Evolutionary conservation across 2,888 invertebrate species (phyloP), one percentile per base, ranked within the genome.

Genomic region (Coecobrya sp.): DNA sequence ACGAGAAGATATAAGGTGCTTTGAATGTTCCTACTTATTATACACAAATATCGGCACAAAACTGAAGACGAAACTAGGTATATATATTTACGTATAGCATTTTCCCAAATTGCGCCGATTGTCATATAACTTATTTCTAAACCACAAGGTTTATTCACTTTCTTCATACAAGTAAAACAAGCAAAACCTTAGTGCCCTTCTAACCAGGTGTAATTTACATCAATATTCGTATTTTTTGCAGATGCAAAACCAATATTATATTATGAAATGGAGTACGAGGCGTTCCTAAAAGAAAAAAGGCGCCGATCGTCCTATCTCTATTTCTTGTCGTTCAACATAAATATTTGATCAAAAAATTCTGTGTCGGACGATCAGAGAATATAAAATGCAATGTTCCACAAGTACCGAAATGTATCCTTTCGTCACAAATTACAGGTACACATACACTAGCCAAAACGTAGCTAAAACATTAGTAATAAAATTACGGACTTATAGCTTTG

Each of bases 311-410:
- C 27, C 42, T 10, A 45, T 42, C 27, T 13, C 49, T 7, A 79
- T 49, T 49, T 79, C n/a, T 79, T 30, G 55, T 82, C 16, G 82
- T 82, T 30, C 25, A 27, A 36, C n/a, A 45, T 85, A 85, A 85
- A 85, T 85, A 65, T 85, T 85, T 85, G 65, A 85, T 62, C 49
- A 55, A 42, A 55, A 42, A 85, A 65, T 84, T 62, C 62, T 62
- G 7, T 62, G 86, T 68, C 86, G 73, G 73, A 68, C 65, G 45
- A 68, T 68, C 85, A 68, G 7, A 85, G 42, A 16, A 62, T 62
- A 84, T 10, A 59, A 27, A 10, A 59, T 27, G 13, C 11, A 49
- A 49, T 49, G 10, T 49, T 7, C 10, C 7, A 36, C 36, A 36
- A 7, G 7, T 36, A 36, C 36, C 2, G 62, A 65, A 36, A 36